These are phyloP conservation scores for Dicerorhinus sumatrensis DNA, from an alignment of 2,113 vertebrate species.

Conservation along the genomic window DNA sequence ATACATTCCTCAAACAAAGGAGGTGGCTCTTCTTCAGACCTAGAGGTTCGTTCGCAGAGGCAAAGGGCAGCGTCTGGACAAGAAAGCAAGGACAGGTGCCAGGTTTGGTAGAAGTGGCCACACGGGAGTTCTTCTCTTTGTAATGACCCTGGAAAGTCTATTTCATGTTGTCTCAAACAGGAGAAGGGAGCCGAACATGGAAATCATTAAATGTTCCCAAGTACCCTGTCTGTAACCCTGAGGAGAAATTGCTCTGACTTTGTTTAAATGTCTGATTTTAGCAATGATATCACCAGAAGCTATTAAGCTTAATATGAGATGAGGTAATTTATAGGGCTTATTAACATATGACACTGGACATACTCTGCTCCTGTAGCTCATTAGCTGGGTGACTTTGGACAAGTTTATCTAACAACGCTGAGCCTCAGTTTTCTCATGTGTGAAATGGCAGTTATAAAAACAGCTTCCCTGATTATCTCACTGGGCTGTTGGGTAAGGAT, in stretches of 20 bases:
- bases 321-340: constrained; percentile 74
- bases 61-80: not conserved
- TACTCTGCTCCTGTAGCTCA: constrained; percentile 31
- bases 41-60: not conserved
- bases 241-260: not conserved
- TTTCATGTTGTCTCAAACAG: constrained; percentile 18
- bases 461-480: constrained; percentile 67
- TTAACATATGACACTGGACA: constrained; percentile 52
- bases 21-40: not conserved
- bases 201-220: constrained; percentile 44
- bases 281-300: constrained; percentile 73
- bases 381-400: constrained; percentile 63
- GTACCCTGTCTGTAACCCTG: not conserved
- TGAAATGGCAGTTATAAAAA: constrained; percentile 64
- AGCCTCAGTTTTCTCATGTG: constrained; percentile 74
- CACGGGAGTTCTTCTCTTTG: not conserved
- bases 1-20: not conserved
- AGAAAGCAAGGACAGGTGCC: not conserved
- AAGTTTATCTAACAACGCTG: constrained; percentile 7
- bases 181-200: not conserved
- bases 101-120: not conserved
- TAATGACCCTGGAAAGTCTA: not conserved
- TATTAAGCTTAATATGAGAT: constrained; percentile 71
- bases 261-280: constrained; percentile 66
- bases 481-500: constrained; percentile 55